A percentile compares a stretch with the other conserved stretches of the same genome.
Conservation (phyloP, 2,113 vertebrate species). For the Sinocyclocheilus grahami region DNA sequence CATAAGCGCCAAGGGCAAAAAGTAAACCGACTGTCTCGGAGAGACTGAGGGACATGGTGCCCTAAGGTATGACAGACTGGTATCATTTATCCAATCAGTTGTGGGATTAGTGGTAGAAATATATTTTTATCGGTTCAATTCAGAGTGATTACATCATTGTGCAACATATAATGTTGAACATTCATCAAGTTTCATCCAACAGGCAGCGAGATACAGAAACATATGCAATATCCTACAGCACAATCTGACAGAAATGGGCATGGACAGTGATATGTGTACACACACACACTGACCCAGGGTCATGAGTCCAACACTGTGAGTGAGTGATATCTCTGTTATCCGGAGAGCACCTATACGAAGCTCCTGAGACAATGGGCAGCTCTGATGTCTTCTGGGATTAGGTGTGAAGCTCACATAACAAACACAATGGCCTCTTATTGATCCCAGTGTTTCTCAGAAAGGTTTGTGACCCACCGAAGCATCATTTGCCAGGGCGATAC, state of each 20-base stretch:
- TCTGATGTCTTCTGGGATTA: conserved; percentile 46
- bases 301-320: conserved; percentile 46
- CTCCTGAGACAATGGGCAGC: conserved; percentile 59
- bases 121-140: background rate
- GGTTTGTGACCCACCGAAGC: background rate
- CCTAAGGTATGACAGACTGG: background rate
- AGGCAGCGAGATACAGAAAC: background rate
- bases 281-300: conserved; percentile 7
- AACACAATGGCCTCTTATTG: conserved; percentile 42
- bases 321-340: conserved; percentile 62
- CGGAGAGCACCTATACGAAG: conserved; percentile 48
- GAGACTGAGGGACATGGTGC: background rate
- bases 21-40: conserved; percentile 19
- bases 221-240: background rate
- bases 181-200: conserved; percentile 7
- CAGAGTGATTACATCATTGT: background rate
- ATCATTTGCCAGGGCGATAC: conserved; percentile 21
- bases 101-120: conserved; percentile 16
- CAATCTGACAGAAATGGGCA: background rate
- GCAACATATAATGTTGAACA: background rate
- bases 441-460: conserved; percentile 39
- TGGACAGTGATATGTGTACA: background rate
- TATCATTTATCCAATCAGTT: conserved; percentile 12
- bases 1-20: conserved; percentile 39
- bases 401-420: conserved; percentile 40